Evolutionary conservation across 2,797 vertebrate genomes (phyloP), one percentile per base, ranked within the genome.

Genomic region (Rhodeus uyekii): DNA sequence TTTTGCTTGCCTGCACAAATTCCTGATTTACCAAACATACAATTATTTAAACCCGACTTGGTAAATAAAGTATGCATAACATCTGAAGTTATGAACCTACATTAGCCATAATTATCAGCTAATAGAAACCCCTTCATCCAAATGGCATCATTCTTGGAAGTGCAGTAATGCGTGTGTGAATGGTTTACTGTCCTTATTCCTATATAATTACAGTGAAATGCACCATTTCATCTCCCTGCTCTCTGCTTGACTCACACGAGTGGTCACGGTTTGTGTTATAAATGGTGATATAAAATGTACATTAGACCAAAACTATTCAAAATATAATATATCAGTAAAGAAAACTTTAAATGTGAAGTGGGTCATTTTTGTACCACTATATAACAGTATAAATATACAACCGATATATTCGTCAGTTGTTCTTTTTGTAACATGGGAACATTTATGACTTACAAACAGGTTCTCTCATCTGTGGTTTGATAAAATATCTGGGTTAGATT

Each of bases 1-100:
- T 78, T 93, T 88, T 91, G 92, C 92, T 90, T 93, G 92, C 91
- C 87, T 91, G 85, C 88, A 92, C 92, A 92, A 90, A 94, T 94
- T 94, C 91, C 89, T 76, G 80, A 80, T 89, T 86, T 90, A 88
- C 90, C 89, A 93, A n/a, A 90, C 89, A 90, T 91, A 87, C 91
- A 90, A 94, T 94, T 94, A 94, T 92, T 92, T 92, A 86, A 88
- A 88, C 53, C 75, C 42, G 19, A 67, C 75, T 39, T 19, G 77
- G 69, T 60, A 67, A 86, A 85, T 83, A 85, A 86, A 68, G 71
- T 74, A 72, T 55, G 65, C 29, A 74, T 61, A 86, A 81, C 83
- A 85, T 86, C 77, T 85, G 81, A 55, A 83, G 72, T 78, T 85
- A 83, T 76, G 18, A 84, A 78, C 63, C 77, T 44, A 73, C 73